These are phyloP conservation scores for Cyclophora albipunctata DNA, from an alignment of 2,888 invertebrate species.

Conservation along the genomic window DNA sequence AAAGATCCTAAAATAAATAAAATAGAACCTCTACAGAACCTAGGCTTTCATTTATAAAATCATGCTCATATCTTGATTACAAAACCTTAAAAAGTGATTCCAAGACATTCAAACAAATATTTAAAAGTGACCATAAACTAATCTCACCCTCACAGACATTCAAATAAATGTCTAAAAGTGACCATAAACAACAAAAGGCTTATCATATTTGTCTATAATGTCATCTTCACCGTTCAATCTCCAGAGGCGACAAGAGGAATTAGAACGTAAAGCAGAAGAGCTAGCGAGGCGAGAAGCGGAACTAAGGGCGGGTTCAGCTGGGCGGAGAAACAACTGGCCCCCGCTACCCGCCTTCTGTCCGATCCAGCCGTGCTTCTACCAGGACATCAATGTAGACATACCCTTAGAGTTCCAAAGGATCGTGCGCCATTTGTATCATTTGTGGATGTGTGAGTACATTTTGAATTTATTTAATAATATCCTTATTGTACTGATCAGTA, in stretches of 20 bases:
- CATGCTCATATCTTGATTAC: no score
- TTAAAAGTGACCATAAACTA: no score
- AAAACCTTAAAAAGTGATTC: no score
- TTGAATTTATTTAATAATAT: slow-evolving; percentile 1
- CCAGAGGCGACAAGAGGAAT: slow-evolving; percentile 89
- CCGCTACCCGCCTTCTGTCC: slow-evolving; percentile 95
- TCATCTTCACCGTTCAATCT: background rate
- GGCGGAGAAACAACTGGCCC: slow-evolving; percentile 97
- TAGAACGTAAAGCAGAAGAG: slow-evolving; percentile 94
- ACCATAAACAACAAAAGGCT: background rate
- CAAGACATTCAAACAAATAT: no score
- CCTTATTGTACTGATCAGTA: background rate
- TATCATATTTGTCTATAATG: background rate
- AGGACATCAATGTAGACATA: slow-evolving; percentile 99
- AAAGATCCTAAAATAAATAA: no score
- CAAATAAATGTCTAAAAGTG: background rate
- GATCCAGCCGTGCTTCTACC: slow-evolving; percentile 98
- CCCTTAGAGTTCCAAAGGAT: slow-evolving; percentile 97
- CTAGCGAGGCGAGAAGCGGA: slow-evolving; percentile 92
- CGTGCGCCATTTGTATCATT: slow-evolving; percentile 94
- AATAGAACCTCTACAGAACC: no score
- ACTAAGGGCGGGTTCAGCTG: slow-evolving; percentile 78
- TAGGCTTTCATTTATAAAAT: no score
- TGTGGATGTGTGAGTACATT: slow-evolving; percentile 95
- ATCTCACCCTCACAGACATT: no score